Evolutionary conservation across 2,113 vertebrate species (phyloP).

Genomic region (Triplophysa dalaica): DNA sequence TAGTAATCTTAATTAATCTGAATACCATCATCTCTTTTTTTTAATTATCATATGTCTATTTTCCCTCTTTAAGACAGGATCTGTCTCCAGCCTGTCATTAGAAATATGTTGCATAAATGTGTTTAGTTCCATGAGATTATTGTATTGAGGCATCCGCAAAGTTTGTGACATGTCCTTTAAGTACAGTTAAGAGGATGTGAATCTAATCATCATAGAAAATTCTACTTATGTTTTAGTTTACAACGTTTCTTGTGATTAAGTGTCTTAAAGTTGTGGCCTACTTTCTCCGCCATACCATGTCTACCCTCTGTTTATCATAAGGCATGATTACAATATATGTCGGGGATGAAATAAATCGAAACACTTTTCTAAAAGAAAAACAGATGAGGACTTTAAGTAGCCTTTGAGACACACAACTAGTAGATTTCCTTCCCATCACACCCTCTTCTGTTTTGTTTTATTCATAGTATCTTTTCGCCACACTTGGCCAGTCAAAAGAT

Average conservation of each 20-base stretch:
- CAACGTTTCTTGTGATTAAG: conserved; percentile 6
- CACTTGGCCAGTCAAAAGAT: conserved; percentile 68
- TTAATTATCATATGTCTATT: conserved; percentile 50
- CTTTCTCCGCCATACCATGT: conserved; percentile 21
- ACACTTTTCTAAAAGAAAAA: conserved; percentile 52
- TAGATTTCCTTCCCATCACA: neutral
- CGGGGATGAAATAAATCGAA: conserved; percentile 55
- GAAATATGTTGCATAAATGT: conserved; percentile 48
- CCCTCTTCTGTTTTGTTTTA: neutral
- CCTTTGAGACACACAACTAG: neutral
- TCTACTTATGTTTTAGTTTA: conserved; percentile 28
- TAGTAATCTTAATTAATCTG: conserved; percentile 11
- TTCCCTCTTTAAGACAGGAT: conserved; percentile 54
- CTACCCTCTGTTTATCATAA: conserved; percentile 40
- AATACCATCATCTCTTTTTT: conserved; percentile 34
- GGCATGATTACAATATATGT: conserved; percentile 35
- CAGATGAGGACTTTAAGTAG: neutral
- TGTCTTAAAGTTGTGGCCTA: conserved; percentile 31
- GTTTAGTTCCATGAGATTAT: conserved; percentile 48
- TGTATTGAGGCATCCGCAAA: conserved; percentile 30
- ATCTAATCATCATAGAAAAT: conserved; percentile 13
- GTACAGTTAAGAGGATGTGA: conserved; percentile 33
- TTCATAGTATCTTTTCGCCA: conserved; percentile 58
- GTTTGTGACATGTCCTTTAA: conserved; percentile 47
- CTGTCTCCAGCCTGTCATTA: conserved; percentile 49